A percentile compares a stretch with the other conserved stretches of the same genome.
These are phyloP conservation scores for Pentalonia nigronervosa DNA, from an alignment of 1,140 invertebrate species.

Conservation along the genomic window DNA sequence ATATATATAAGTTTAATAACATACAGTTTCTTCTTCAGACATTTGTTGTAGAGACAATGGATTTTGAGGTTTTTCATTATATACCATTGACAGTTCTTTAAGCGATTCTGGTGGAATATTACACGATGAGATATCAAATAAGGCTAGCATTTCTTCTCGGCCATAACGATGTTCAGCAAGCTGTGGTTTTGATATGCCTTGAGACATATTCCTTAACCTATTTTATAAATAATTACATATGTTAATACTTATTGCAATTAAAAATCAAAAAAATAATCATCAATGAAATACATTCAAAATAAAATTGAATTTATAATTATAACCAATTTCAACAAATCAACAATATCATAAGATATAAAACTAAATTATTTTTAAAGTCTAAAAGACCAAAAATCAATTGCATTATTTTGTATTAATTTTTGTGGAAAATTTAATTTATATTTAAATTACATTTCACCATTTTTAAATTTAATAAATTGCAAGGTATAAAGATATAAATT, in stretches of 20 bases:
- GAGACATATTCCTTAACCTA: conserved; percentile 73
- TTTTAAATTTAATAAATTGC: neutral
- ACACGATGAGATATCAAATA: conserved; percentile 70
- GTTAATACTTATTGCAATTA: neutral
- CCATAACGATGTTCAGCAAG: conserved; percentile 82
- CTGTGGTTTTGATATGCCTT: conserved; percentile 69
- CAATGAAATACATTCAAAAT: neutral
- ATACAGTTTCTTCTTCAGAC: conserved; percentile 83
- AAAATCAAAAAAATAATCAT: neutral
- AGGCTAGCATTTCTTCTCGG: conserved; percentile 86
- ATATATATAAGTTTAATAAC: conserved; percentile 58
- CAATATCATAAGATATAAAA: neutral
- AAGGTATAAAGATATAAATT: neutral
- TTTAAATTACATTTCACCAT: neutral
- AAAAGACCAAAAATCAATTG: neutral
- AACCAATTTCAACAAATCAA: neutral
- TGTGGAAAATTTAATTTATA: neutral
- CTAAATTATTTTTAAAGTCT: neutral
- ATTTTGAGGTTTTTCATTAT: conserved; percentile 77
- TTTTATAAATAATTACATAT: conserved; percentile 51
- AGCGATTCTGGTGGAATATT: conserved; percentile 70
- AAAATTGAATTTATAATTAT: neutral
- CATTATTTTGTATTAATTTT: neutral
- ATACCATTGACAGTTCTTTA: conserved; percentile 72
- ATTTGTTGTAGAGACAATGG: conserved; percentile 79